phyloP scores from a whole-genome alignment of 2,113 vertebrate genomes.

The Eidolon helvum region DNA sequence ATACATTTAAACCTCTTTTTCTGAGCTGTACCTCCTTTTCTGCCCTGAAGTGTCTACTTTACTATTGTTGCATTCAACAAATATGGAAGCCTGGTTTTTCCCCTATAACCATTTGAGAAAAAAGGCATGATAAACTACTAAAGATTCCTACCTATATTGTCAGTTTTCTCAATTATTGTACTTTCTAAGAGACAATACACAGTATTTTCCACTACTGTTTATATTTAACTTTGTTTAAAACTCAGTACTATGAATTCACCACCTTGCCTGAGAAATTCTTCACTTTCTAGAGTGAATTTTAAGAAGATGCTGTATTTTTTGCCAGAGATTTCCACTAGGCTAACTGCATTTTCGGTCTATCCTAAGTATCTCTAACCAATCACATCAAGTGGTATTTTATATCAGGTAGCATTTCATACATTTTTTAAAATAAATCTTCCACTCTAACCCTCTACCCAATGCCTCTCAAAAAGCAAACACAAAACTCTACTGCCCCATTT shows the following conservation, averaged over 20 bases:
- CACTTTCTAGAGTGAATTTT: neutral
- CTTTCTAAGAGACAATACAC: neutral
- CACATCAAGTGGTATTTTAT: neutral
- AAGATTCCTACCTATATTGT: neutral
- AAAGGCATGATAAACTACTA: neutral
- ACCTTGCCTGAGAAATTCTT: neutral
- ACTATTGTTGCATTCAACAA: neutral
- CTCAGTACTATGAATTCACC: neutral
- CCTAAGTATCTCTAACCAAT: neutral
- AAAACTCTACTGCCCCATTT: neutral
- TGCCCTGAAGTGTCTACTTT: neutral
- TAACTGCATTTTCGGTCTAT: neutral
- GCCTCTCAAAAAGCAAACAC: neutral
- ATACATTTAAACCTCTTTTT: slow-evolving; percentile 4
- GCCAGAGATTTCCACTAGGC: neutral
- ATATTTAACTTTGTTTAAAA: slow-evolving; percentile 34
- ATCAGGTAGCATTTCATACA: neutral
- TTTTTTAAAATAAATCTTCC: neutral
- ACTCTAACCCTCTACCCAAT: neutral
- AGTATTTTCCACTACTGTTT: slow-evolving; percentile 19
- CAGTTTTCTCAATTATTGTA: neutral
- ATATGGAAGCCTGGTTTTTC: neutral
- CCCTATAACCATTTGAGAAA: neutral
- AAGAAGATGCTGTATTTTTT: neutral
- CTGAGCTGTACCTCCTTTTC: neutral